Conservation (phyloP, 2,797 vertebrate species). For the Selene dorsalis region DNA sequence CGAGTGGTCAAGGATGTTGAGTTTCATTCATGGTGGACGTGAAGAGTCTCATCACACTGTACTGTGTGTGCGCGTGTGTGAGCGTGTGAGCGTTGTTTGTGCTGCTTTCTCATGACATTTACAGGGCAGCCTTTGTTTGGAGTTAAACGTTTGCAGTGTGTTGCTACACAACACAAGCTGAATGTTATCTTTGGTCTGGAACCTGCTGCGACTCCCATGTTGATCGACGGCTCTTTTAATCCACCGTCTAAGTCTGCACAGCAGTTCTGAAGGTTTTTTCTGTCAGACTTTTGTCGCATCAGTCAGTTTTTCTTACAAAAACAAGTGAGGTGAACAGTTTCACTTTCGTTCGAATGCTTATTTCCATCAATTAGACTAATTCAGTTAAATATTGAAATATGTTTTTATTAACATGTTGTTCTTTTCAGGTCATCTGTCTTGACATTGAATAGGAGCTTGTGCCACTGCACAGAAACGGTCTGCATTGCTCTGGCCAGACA, state of each 20-base stretch:
- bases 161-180: not conserved
- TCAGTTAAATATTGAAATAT: not conserved
- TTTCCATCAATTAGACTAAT: not conserved
- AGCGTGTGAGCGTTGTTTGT: not conserved
- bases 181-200: not conserved
- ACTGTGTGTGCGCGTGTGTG: not conserved
- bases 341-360: not conserved
- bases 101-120: conserved; percentile 12
- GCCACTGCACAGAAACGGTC: conserved; percentile 18
- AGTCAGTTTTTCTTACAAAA: not conserved
- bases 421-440: not conserved
- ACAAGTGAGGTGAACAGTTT: not conserved
- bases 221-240: not conserved
- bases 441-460: not conserved
- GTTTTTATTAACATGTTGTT: not conserved
- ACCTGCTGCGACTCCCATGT: not conserved
- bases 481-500: not conserved
- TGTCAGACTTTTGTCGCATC: not conserved
- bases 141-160: not conserved
- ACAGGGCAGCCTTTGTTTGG: not conserved
- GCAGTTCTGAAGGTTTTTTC: not conserved
- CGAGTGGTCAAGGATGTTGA: not conserved
- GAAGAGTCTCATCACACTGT: not conserved
- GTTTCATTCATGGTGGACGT: not conserved
- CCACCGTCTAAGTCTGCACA: not conserved